phyloP scores from a whole-genome alignment of 2,888 invertebrate species.

The Mamestra brassicae region DNA sequence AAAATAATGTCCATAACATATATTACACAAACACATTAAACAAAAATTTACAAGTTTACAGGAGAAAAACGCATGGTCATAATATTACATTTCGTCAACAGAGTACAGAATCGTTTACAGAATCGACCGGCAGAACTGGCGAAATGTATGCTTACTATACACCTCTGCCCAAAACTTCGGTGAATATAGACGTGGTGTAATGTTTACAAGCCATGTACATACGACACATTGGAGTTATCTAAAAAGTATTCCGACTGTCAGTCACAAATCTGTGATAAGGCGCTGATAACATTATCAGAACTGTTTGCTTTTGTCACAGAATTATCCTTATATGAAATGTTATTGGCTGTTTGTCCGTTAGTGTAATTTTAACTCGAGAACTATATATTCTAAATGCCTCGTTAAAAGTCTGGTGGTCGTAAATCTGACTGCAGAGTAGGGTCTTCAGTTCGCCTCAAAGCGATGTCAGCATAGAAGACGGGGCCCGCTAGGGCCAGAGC shows the following conservation, averaged over 20 bases:
- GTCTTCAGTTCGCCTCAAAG: no score
- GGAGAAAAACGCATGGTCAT: no score
- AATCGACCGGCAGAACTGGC: no score
- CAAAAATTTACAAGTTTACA: no score
- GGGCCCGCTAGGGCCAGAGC: no score
- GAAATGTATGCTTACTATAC: background rate
- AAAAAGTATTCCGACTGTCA: conserved; percentile 19
- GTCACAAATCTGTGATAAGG: conserved; percentile 42
- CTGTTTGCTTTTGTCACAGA: conserved; percentile 45
- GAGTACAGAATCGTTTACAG: no score
- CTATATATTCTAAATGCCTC: background rate
- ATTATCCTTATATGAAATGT: background rate
- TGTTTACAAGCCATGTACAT: conserved; percentile 6
- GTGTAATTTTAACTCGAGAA: background rate
- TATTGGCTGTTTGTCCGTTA: background rate
- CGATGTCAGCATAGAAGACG: no score
- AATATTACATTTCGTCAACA: no score
- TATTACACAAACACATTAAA: no score
- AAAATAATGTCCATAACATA: no score
- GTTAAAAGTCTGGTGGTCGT: no score
- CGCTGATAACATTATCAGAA: conserved; percentile 31
- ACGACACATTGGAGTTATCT: conserved; percentile 47
- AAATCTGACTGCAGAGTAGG: no score
- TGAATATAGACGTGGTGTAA: background rate
- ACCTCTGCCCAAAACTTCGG: background rate